Conservation (phyloP, 2,113 vertebrate genomes). For the Ovis canadensis region DNA sequence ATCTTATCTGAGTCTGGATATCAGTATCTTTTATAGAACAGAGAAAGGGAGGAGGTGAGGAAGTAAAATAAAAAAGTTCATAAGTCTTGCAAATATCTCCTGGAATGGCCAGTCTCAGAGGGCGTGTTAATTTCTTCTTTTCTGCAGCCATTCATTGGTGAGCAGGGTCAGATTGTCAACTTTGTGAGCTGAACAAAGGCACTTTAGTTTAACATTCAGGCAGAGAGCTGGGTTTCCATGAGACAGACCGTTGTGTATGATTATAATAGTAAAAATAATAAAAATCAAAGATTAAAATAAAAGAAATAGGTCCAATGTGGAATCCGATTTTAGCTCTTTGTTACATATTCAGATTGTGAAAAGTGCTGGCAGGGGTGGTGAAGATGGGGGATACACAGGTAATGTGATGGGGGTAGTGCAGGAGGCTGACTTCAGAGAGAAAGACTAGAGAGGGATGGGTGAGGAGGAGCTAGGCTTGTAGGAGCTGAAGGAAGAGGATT, state of each 20-base stretch:
- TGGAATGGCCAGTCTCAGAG: not conserved
- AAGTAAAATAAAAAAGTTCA: not conserved
- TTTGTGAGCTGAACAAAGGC: not conserved
- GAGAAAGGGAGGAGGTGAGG: not conserved
- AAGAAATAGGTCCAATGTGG: not conserved
- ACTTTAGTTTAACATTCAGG: not conserved
- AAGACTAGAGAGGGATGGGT: not conserved
- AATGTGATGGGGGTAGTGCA: too few species aligned
- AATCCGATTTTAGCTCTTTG: not conserved
- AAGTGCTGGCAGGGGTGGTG: not conserved
- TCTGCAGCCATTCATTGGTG: not conserved
- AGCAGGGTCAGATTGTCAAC: not conserved
- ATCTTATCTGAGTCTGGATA: not conserved
- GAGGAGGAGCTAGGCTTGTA: not conserved
- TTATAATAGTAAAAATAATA: not conserved
- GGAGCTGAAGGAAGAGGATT: not conserved
- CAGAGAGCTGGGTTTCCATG: not conserved
- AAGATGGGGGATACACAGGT: not conserved
- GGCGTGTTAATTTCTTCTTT: not conserved
- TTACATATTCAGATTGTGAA: not conserved
- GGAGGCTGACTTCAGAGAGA: not conserved
- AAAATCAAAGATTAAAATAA: not conserved
- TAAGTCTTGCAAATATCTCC: not conserved
- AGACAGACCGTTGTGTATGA: not conserved
- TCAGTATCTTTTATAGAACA: not conserved